These are phyloP conservation scores for Acanthosepion esculentum DNA, from an alignment of 2,888 invertebrate species.

Conservation along the genomic window DNA sequence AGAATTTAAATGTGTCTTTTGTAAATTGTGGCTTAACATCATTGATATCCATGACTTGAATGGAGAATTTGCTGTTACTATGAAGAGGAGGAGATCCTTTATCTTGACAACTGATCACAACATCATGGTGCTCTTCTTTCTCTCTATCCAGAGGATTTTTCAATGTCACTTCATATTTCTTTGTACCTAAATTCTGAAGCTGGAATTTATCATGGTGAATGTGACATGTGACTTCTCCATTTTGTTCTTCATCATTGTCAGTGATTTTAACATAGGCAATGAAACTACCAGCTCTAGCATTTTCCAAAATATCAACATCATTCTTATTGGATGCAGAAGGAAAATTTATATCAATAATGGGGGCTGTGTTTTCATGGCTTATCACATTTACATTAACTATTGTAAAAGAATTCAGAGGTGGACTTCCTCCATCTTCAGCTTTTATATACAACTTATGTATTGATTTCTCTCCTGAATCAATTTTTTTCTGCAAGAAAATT, in stretches of 20 bases:
- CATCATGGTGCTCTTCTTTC: not conserved
- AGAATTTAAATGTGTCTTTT: conserved; percentile 4
- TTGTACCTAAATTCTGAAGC: conserved; percentile 13
- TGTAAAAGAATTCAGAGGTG: not conserved
- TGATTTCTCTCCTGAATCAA: not conserved
- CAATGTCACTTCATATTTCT: not conserved
- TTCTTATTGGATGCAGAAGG: not conserved
- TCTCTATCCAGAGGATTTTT: not conserved
- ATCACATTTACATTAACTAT: not conserved
- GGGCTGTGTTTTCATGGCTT: not conserved
- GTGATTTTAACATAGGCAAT: not conserved
- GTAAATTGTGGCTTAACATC: not conserved
- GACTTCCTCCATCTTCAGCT: not conserved
- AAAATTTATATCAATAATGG: not conserved
- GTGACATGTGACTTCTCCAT: not conserved
- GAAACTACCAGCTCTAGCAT: not conserved
- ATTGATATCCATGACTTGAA: conserved; percentile 1
- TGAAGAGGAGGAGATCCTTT: conserved; percentile 22
- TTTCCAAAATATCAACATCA: not conserved
- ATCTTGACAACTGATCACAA: conserved; percentile 33
- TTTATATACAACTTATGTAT: not conserved
- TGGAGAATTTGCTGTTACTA: conserved; percentile 1
- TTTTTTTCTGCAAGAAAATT: not conserved
- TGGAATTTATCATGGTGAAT: not conserved
- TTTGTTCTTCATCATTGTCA: not conserved